These are phyloP conservation scores for Agriopis marginaria DNA, from an alignment of 2,888 invertebrate species.

Conservation along the genomic window DNA sequence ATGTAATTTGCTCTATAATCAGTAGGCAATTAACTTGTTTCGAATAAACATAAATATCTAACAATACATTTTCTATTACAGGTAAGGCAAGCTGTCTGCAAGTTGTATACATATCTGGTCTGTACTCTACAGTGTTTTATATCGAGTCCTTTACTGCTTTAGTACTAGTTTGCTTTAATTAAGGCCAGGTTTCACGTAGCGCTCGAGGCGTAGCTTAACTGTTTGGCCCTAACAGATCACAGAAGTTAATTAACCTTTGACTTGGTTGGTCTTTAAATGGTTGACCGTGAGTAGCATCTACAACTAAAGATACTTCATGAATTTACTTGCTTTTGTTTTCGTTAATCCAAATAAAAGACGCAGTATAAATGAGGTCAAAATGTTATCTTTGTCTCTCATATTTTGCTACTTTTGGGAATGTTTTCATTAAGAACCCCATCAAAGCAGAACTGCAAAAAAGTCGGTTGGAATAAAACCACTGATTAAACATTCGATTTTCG, in stretches of 20 bases:
- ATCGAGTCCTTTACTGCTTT: constrained; percentile 49
- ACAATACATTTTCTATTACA: constrained; percentile 61
- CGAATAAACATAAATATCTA: constrained; percentile 47
- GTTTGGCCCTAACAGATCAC: neutral
- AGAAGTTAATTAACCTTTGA: constrained; percentile 4
- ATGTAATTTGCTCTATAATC: constrained; percentile 35
- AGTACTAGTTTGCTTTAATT: constrained; percentile 23
- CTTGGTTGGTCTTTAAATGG: neutral
- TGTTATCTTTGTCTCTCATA: neutral
- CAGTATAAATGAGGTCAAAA: neutral
- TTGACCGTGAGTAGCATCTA: neutral
- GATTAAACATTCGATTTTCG: constrained; percentile 20
- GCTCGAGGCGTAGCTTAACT: constrained; percentile 1
- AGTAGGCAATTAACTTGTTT: constrained; percentile 36
- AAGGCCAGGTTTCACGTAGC: constrained; percentile 19
- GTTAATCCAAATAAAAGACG: neutral
- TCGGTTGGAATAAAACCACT: constrained; percentile 7
- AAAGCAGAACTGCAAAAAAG: constrained; percentile 2
- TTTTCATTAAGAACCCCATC: neutral
- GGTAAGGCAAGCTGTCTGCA: constrained; percentile 53
- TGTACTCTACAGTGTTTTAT: constrained; percentile 62
- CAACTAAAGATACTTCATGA: neutral
- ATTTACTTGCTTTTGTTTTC: too few species aligned
- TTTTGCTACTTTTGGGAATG: neutral
- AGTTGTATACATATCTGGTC: constrained; percentile 58